Conservation (phyloP, 2,888 invertebrate genomes). For the Pediacus dermestoides region DNA sequence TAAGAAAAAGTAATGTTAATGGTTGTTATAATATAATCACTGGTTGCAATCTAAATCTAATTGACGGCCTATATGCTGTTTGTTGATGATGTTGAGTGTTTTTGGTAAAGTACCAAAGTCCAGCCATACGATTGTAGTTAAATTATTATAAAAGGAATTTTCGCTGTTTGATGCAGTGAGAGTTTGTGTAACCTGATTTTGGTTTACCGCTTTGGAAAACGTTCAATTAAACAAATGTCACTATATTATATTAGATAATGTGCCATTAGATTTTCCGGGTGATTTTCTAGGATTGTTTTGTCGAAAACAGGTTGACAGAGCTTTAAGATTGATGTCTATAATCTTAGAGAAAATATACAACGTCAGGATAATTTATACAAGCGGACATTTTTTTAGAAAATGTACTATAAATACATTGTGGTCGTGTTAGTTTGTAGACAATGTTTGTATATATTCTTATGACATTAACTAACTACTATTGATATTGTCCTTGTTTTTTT, state of each 20-base stretch:
- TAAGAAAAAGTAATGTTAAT: conserved; percentile 59
- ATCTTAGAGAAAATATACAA: conserved; percentile 19
- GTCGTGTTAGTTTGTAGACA: conserved; percentile 27
- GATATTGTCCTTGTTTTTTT: conserved; percentile 17
- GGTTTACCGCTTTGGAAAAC: no score
- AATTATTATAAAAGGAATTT: no score
- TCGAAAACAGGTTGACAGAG: no score
- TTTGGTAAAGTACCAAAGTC: no score
- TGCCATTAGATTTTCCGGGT: no score
- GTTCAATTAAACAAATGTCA: no score
- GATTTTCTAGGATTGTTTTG: no score
- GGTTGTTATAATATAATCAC: not conserved
- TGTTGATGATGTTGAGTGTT: conserved; percentile 1
- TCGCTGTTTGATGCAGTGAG: no score
- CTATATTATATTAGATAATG: no score
- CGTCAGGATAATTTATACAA: conserved; percentile 19
- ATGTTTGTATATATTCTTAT: conserved; percentile 20
- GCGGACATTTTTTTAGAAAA: conserved; percentile 17
- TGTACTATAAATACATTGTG: conserved; percentile 28
- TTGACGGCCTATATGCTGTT: conserved; percentile 9
- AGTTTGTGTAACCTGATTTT: no score
- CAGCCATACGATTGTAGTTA: no score
- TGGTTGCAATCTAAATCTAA: conserved; percentile 8
- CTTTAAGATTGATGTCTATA: conserved; percentile 18
- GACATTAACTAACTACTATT: conserved; percentile 6